Percentiles rank a stretch among this genome's conserved stretches.
These are phyloP conservation scores for Falco concolor DNA, from an alignment of 2,797 vertebrate genomes.

Conservation along the genomic window DNA sequence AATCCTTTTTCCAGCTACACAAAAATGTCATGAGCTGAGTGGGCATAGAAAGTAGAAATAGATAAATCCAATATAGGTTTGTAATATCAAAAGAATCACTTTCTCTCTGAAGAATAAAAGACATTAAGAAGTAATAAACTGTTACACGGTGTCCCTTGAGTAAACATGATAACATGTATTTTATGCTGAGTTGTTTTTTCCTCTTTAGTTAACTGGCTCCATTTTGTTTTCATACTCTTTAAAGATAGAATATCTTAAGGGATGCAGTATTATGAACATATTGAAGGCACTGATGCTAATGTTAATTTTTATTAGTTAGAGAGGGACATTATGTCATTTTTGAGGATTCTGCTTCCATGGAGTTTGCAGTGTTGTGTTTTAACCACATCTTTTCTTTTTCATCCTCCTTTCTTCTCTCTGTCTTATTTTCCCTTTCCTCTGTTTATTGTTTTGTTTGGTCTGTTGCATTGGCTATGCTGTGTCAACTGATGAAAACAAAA, in stretches of 20 bases:
- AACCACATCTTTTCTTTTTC: background rate
- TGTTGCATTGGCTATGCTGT: background rate
- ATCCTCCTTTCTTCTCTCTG: background rate
- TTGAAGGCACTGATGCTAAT: background rate
- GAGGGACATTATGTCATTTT: background rate
- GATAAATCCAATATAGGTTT: conserved; percentile 17
- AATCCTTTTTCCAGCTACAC: background rate
- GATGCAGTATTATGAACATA: background rate
- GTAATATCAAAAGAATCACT: conserved; percentile 32
- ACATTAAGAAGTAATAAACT: conserved; percentile 41
- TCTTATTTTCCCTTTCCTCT: background rate
- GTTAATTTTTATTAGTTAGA: background rate
- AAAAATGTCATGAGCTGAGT: background rate
- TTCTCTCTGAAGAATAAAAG: conserved; percentile 23
- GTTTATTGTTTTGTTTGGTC: background rate
- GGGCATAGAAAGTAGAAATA: background rate
- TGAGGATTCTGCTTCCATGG: background rate
- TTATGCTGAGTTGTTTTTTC: conserved; percentile 18
- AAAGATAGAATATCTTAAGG: background rate
- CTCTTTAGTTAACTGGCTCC: background rate
- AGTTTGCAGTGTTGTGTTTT: background rate
- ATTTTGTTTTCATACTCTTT: background rate
- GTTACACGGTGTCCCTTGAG: background rate
- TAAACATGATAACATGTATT: background rate
- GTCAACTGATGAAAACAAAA: conserved; percentile 28